Evolutionary conservation across 2,797 vertebrate genomes (phyloP).

Genomic region (Catharus ustulatus): DNA sequence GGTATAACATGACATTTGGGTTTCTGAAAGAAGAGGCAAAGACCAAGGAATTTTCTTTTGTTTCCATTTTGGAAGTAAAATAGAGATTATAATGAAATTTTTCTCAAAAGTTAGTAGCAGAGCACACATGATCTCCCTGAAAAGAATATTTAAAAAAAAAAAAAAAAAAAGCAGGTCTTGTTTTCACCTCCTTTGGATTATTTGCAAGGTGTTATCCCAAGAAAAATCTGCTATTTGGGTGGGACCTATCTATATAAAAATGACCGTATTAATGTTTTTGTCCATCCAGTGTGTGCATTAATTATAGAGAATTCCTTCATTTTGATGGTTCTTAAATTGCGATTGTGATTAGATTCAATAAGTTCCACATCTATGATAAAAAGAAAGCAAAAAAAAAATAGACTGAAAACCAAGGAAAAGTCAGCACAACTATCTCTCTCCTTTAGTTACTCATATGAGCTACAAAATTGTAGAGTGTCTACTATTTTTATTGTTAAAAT

Average conservation of each 20-base stretch:
- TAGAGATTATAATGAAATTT: not conserved
- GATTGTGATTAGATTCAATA: not conserved
- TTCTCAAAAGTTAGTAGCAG: not conserved
- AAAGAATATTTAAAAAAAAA: too few species aligned
- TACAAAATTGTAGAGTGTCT: not conserved
- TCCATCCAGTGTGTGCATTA: not conserved
- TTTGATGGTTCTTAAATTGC: not conserved
- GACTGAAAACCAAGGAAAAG: not conserved
- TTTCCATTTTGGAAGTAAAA: not conserved
- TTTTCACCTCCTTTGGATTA: not conserved
- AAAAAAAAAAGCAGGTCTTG: accelerated
- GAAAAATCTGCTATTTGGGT: not conserved
- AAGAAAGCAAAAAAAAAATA: not conserved
- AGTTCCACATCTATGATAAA: not conserved
- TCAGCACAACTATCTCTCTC: not conserved
- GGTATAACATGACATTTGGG: not conserved
- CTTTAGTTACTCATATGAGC: not conserved
- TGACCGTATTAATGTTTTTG: not conserved
- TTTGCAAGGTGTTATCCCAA: not conserved
- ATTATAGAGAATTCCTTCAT: not conserved
- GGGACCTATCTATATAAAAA: not conserved
- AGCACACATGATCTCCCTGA: not conserved
- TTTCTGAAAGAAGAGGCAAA: not conserved
- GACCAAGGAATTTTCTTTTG: not conserved
- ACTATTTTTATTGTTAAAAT: not conserved